Percentiles rank a stretch among this genome's conserved stretches.
Conservation (phyloP, 2,113 vertebrate genomes). For the Cnemophilus loriae region DNA sequence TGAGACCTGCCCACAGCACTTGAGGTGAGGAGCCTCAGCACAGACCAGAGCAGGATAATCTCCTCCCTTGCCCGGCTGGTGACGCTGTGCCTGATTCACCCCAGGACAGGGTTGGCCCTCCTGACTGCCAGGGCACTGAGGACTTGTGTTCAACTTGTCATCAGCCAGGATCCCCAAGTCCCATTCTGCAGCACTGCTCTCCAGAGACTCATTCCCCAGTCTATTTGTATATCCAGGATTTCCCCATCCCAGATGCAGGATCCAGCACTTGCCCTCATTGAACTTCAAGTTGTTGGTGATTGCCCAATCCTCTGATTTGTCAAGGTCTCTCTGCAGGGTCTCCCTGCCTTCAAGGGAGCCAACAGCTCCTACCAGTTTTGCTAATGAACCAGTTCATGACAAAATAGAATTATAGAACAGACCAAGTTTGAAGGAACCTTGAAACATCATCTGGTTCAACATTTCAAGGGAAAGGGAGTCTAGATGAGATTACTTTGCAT, state of each 20-base stretch:
- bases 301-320: background rate
- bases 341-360: background rate
- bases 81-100: background rate
- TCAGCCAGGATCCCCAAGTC: fast-evolving
- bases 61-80: fast-evolving
- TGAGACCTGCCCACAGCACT: background rate
- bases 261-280: background rate
- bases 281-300: background rate
- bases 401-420: background rate
- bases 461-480: background rate
- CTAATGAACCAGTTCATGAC: background rate
- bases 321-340: background rate
- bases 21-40: fast-evolving
- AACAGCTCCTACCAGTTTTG: background rate
- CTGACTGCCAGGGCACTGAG: background rate
- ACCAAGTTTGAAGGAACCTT: background rate
- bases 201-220: fast-evolving
- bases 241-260: background rate
- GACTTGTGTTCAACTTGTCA: fast-evolving
- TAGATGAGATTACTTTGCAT: background rate
- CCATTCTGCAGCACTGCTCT: background rate
- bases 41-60: background rate
- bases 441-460: background rate
- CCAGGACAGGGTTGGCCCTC: fast-evolving
- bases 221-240: fast-evolving